Evolutionary conservation across 2,113 vertebrate genomes (phyloP).

Genomic region (Ahaetulla prasina): DNA sequence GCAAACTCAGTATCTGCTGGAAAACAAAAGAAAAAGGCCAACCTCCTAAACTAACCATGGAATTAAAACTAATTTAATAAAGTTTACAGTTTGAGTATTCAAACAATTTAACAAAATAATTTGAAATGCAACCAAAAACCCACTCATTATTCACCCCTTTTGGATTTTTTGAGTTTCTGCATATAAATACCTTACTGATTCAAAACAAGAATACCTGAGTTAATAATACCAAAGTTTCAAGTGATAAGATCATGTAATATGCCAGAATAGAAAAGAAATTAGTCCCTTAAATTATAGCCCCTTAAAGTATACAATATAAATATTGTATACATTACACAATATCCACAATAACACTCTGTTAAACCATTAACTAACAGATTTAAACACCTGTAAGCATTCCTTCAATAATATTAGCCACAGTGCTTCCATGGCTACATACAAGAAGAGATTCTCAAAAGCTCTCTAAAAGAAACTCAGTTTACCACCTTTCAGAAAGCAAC

Average conservation of each 20-base stretch:
- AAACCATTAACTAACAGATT: background rate
- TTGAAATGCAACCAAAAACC: background rate
- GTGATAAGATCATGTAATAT: background rate
- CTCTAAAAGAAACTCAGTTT: background rate
- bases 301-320: too few species aligned
- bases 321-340: background rate
- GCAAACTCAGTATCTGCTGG: conserved; percentile 28
- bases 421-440: background rate
- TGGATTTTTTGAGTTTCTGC: background rate
- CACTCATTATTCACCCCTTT: background rate
- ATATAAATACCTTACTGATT: background rate
- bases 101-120: background rate
- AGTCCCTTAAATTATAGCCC: background rate
- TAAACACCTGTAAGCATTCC: background rate
- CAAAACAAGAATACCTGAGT: background rate
- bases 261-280: background rate
- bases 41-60: background rate
- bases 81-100: background rate
- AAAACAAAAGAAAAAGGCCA: background rate
- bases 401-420: background rate
- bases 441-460: background rate
- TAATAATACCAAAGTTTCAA: background rate
- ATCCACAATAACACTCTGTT: background rate
- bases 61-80: background rate
- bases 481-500: background rate